A percentile compares a stretch with the other conserved stretches of the same genome.
phyloP scores from a whole-genome alignment of 1,140 invertebrate species.

The Meteorus sp. region DNA sequence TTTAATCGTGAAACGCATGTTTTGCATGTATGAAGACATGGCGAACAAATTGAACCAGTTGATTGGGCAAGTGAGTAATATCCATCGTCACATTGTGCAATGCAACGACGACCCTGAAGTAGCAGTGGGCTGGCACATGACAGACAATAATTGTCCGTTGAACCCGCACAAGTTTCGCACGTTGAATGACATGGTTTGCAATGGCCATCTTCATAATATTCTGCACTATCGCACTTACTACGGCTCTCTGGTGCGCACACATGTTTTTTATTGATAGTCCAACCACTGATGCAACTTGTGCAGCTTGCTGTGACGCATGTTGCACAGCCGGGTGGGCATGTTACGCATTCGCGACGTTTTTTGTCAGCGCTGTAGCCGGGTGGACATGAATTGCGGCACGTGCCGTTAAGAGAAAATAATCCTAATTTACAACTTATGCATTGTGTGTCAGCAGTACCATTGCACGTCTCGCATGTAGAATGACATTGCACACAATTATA shows the following conservation, averaged over 20 bases:
- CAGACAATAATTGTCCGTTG: slow-evolving; percentile 68
- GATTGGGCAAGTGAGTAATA: slow-evolving; percentile 65
- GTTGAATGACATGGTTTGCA: slow-evolving; percentile 72
- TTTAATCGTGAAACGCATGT: slow-evolving; percentile 75
- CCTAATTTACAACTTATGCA: slow-evolving; percentile 78
- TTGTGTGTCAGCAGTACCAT: slow-evolving; percentile 72
- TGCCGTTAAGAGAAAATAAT: slow-evolving; percentile 66
- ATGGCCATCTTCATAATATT: slow-evolving; percentile 69
- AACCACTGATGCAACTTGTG: slow-evolving; percentile 69
- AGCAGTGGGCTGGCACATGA: slow-evolving; percentile 68
- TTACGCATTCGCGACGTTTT: slow-evolving; percentile 73
- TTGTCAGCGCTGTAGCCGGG: slow-evolving; percentile 73
- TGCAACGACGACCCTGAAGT: slow-evolving; percentile 70
- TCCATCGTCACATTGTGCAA: slow-evolving; percentile 72
- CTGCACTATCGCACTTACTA: slow-evolving; percentile 66
- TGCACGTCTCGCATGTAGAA: slow-evolving; percentile 79
- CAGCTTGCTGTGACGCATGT: slow-evolving; percentile 71
- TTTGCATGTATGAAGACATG: slow-evolving; percentile 76
- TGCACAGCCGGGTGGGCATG: slow-evolving; percentile 73
- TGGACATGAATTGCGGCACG: slow-evolving; percentile 65
- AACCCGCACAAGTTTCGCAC: slow-evolving; percentile 73
- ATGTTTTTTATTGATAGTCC: slow-evolving; percentile 72
- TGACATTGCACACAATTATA: slow-evolving; percentile 80
- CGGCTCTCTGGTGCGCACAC: slow-evolving; percentile 69
- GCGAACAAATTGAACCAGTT: slow-evolving; percentile 67